These are phyloP conservation scores for Patiria miniata DNA, from an alignment of 35 echinoderm and acorn worm genomes.

Conservation along the genomic window DNA sequence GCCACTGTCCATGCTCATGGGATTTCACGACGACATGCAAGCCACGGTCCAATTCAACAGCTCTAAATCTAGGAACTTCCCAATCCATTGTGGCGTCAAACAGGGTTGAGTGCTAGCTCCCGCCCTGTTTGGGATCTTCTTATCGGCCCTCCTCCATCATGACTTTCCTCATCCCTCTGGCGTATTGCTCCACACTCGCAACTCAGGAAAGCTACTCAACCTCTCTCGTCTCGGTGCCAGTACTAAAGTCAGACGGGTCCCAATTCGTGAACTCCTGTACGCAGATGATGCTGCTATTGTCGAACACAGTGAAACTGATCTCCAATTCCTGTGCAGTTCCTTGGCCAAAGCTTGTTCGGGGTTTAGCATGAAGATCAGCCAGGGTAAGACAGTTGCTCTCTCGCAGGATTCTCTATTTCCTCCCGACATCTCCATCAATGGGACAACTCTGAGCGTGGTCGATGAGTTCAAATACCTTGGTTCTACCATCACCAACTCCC, in stretches of 20 bases:
- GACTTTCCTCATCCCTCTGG: background rate
- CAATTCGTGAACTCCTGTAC: background rate
- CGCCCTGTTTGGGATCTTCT: conserved; percentile 29
- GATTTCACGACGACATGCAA: conserved; percentile 13
- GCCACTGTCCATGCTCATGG: background rate
- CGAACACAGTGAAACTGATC: background rate
- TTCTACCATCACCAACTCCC: background rate
- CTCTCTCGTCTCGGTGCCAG: conserved; percentile 20
- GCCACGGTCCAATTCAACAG: background rate
- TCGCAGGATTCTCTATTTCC: background rate
- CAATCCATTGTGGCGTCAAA: background rate
- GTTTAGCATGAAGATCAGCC: conserved; percentile 29
- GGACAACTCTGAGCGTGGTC: background rate
- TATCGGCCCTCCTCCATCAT: conserved; percentile 3
- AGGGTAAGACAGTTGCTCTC: conserved; percentile 22
- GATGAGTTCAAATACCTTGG: conserved; percentile 49
- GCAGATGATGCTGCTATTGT: conserved; percentile 23
- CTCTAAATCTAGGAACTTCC: background rate
- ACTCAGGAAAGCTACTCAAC: conserved; percentile 11
- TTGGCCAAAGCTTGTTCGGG: background rate
- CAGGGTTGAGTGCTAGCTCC: background rate
- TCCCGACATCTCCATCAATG: background rate
- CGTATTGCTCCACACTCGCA: background rate
- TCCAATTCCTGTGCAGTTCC: background rate
- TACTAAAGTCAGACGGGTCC: background rate